These are phyloP conservation scores for Leptinotarsa tumamoca DNA, from an alignment of 2,888 invertebrate species.

Conservation along the genomic window DNA sequence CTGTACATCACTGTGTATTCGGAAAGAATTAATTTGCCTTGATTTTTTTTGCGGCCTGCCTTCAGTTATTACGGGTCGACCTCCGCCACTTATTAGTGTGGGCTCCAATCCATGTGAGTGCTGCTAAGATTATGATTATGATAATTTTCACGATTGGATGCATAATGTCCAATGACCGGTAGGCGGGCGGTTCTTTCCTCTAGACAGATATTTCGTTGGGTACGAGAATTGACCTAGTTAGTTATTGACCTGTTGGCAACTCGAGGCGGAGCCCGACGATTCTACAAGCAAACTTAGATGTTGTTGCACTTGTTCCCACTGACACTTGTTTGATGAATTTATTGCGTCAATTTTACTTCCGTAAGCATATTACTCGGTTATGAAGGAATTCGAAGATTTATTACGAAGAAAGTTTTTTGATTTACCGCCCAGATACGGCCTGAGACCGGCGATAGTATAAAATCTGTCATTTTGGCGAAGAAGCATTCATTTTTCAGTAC, in stretches of 20 bases:
- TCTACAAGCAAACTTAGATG: slow-evolving; percentile 35
- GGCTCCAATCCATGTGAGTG: slow-evolving; percentile 5
- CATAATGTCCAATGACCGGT: slow-evolving; percentile 62
- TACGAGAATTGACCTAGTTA: slow-evolving; percentile 60
- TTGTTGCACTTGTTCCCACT: slow-evolving; percentile 40
- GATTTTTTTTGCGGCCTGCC: background rate
- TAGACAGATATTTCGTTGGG: slow-evolving; percentile 61
- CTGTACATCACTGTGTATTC: no score
- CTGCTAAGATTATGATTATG: slow-evolving; percentile 42
- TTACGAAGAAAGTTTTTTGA: slow-evolving; percentile 34
- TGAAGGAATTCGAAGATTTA: slow-evolving; percentile 36
- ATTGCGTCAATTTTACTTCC: slow-evolving; percentile 32
- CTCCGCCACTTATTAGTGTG: background rate
- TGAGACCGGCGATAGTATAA: background rate
- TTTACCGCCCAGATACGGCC: slow-evolving; percentile 23
- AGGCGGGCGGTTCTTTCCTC: slow-evolving; percentile 60
- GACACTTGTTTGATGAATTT: slow-evolving; percentile 37
- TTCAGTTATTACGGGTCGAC: background rate
- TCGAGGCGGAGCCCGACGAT: slow-evolving; percentile 58
- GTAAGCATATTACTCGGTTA: slow-evolving; percentile 35
- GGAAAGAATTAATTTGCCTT: background rate
- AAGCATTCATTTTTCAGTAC: background rate
- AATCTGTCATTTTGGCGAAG: background rate
- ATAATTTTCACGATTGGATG: slow-evolving; percentile 61
- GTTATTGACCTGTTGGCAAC: slow-evolving; percentile 62